A percentile compares a stretch with the other conserved stretches of the same genome.
These are phyloP conservation scores for Synodontis membranacea DNA, from an alignment of 2,113 vertebrate genomes.

Conservation along the genomic window DNA sequence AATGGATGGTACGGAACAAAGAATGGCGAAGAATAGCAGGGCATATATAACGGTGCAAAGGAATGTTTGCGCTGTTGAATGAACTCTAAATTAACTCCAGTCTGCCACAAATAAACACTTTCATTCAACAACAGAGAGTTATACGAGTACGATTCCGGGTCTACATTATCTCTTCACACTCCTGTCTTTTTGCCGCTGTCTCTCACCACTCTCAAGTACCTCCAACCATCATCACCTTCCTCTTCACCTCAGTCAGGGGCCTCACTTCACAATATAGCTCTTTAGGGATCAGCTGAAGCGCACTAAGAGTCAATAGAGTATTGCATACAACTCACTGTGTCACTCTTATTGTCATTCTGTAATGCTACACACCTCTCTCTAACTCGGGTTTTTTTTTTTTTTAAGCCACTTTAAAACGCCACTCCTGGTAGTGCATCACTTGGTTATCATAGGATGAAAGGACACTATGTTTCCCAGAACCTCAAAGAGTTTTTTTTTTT, in stretches of 20 bases:
- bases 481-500: background rate
- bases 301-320: conserved; percentile 11
- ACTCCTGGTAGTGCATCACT: background rate
- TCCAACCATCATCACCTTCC: conserved; percentile 24
- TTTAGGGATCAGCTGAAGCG: conserved; percentile 13
- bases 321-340: background rate
- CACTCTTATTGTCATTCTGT: background rate
- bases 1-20: background rate
- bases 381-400: background rate
- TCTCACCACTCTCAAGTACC: conserved; percentile 17
- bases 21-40: background rate
- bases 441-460: conserved; percentile 2
- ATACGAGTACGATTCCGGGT: background rate
- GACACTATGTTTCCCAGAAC: background rate
- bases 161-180: background rate
- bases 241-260: conserved; percentile 21
- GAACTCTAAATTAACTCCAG: background rate
- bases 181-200: background rate
- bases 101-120: conserved; percentile 1
- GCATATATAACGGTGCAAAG: background rate
- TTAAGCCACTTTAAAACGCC: background rate
- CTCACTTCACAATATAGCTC: conserved; percentile 26
- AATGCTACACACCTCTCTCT: background rate
- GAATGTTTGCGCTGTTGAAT: background rate
- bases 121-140: background rate